These are phyloP conservation scores for Dromaius novaehollandiae DNA, from an alignment of 2,113 vertebrate genomes.

Conservation along the genomic window DNA sequence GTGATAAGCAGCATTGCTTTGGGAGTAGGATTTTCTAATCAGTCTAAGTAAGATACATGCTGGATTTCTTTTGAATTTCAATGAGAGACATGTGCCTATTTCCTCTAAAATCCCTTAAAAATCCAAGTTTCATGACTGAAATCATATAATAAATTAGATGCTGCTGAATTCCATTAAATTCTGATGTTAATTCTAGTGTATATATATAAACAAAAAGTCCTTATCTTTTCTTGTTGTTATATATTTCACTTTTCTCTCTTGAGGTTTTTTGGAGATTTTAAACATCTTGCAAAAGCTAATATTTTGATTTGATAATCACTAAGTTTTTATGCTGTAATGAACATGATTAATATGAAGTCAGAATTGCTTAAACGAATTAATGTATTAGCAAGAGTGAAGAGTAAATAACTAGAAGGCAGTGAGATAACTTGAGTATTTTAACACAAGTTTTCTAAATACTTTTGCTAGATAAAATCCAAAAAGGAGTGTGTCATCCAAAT, in stretches of 20 bases:
- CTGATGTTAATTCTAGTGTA: not conserved
- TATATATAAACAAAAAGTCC: not conserved
- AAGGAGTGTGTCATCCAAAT: not conserved
- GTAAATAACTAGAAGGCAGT: not conserved
- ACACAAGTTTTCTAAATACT: not conserved
- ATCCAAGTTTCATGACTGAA: not conserved
- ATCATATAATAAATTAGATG: not conserved
- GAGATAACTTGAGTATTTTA: not conserved
- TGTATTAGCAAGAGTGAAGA: not conserved
- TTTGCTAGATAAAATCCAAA: not conserved
- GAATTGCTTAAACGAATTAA: not conserved
- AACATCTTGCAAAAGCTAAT: not conserved
- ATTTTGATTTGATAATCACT: not conserved
- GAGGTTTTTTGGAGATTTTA: not conserved
- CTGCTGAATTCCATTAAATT: not conserved
- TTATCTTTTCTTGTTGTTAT: not conserved
- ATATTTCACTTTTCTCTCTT: not conserved
- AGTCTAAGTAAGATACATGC: not conserved
- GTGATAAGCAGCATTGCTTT: not conserved
- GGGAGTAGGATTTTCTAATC: not conserved
- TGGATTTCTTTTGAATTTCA: not conserved
- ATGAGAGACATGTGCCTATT: not conserved
- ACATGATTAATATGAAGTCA: not conserved
- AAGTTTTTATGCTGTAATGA: not conserved
- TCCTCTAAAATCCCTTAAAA: not conserved